Percentiles rank a stretch among this genome's conserved stretches.
Conservation (phyloP, 2,797 vertebrate species). For the Mormyrops attenuatus region DNA sequence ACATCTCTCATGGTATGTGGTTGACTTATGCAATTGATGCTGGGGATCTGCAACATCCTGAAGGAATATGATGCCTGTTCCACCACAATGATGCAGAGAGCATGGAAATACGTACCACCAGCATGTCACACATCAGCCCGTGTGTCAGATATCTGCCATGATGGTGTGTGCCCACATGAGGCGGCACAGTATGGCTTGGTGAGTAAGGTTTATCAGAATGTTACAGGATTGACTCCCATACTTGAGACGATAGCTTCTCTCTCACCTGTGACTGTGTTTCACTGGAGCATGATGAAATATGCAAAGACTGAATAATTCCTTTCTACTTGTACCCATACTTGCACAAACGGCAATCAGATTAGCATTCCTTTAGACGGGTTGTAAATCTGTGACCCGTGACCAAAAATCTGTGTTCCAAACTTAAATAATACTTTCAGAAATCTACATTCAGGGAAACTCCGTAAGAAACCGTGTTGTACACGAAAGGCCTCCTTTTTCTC, state of each 20-base stretch:
- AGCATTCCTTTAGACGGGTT: neutral
- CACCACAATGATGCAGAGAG: neutral
- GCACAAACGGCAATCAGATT: neutral
- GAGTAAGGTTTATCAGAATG: neutral
- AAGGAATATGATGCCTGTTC: too few species aligned
- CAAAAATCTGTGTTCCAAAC: neutral
- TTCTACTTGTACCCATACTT: neutral
- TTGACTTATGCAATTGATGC: neutral
- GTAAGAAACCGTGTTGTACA: neutral
- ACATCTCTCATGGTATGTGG: neutral
- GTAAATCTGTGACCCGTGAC: neutral
- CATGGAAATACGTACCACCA: neutral
- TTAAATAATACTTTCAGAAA: neutral
- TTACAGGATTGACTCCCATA: neutral
- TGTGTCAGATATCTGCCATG: neutral
- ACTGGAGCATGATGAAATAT: neutral
- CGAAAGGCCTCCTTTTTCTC: neutral
- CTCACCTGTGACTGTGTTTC: neutral
- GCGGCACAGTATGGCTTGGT: neutral
- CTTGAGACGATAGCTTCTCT: neutral
- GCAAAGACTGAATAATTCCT: neutral
- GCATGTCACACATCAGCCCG: neutral
- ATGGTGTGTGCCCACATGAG: neutral
- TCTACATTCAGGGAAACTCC: neutral
- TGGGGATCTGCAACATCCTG: neutral